A percentile compares a stretch with the other conserved stretches of the same genome.
phyloP scores from a whole-genome alignment of 2,888 invertebrate species.

The Drosophila incognita region DNA sequence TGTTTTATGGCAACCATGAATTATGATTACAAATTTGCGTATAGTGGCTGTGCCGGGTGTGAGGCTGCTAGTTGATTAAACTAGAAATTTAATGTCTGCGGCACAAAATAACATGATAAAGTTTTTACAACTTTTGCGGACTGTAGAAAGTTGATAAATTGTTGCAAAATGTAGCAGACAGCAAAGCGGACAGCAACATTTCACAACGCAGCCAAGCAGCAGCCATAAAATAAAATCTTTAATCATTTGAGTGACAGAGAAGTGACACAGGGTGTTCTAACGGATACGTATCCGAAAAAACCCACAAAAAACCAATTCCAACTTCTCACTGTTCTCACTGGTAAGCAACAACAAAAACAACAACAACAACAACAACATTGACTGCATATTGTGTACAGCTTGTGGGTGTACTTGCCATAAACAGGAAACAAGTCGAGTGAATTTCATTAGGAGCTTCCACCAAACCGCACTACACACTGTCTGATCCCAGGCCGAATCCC shows the following conservation, averaged over 20 bases:
- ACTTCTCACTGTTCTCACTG: constrained; percentile 13
- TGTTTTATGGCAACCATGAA: constrained; percentile 63
- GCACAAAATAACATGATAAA: constrained; percentile 57
- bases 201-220: constrained; percentile 47
- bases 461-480: constrained; percentile 52
- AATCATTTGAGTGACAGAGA: constrained; percentile 79
- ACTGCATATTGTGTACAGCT: constrained; percentile 66
- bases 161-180: constrained; percentile 69
- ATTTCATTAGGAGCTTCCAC: constrained; percentile 70
- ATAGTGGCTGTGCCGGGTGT: constrained; percentile 17
- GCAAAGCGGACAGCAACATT: constrained; percentile 13
- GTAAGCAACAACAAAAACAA: constrained; percentile 17
- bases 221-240: constrained; percentile 77
- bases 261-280: constrained; percentile 33
- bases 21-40: constrained; percentile 49
- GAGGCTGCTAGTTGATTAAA: constrained; percentile 70
- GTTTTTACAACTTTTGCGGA: constrained; percentile 71
- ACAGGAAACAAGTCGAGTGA: constrained; percentile 63
- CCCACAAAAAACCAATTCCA: constrained; percentile 24
- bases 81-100: constrained; percentile 71
- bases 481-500: background rate
- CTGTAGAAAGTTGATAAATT: constrained; percentile 77
- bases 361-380: constrained; percentile 29
- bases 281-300: constrained; percentile 6
- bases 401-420: constrained; percentile 61